Percentiles rank a stretch among this genome's conserved stretches.
These are phyloP conservation scores for Heterocephalus glaber DNA, from an alignment of 2,113 vertebrate species.

Conservation along the genomic window DNA sequence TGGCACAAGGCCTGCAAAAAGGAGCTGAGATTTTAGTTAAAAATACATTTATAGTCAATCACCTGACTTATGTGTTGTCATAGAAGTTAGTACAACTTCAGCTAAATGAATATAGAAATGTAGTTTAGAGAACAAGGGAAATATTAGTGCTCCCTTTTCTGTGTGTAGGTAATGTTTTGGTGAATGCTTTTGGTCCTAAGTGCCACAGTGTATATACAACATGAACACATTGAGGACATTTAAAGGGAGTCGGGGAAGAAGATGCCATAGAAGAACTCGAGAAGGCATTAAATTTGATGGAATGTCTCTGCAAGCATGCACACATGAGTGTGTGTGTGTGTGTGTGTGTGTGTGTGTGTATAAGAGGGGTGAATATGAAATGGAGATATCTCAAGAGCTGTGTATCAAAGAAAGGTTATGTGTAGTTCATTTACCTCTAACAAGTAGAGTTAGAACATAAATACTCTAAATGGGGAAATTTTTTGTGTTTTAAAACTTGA, in stretches of 20 bases:
- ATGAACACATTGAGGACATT: background rate
- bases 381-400: background rate
- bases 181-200: background rate
- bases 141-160: background rate
- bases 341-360: background rate
- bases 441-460: background rate
- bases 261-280: background rate
- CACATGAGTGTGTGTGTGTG: background rate
- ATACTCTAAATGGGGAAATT: background rate
- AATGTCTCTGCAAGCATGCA: background rate
- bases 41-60: background rate
- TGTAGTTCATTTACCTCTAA: background rate
- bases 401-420: background rate
- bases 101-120: conserved; percentile 1
- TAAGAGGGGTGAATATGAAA: background rate
- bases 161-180: background rate
- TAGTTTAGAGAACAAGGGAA: background rate
- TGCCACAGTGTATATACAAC: background rate
- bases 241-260: background rate
- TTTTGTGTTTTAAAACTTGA: background rate
- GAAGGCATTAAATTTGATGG: background rate
- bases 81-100: background rate
- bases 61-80: background rate
- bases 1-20: background rate
- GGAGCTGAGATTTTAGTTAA: background rate